Evolutionary conservation across 2,113 vertebrate species (phyloP).

Genomic region (Hystrix cristata): DNA sequence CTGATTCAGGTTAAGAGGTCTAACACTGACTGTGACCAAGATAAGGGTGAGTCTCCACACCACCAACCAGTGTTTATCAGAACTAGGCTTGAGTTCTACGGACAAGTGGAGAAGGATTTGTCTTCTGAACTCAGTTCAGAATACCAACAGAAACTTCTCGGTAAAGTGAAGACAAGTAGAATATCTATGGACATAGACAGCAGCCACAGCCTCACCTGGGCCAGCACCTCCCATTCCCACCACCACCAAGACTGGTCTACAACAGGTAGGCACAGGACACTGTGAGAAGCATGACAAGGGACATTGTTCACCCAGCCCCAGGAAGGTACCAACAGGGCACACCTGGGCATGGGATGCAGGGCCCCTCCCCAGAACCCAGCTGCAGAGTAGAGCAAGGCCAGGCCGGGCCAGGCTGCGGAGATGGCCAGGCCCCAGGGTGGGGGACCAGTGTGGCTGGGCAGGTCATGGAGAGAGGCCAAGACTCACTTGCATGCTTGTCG

Average conservation of each 20-base stretch:
- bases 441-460: background rate
- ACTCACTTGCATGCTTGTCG: conserved; percentile 99
- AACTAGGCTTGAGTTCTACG: background rate
- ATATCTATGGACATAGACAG: background rate
- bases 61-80: background rate
- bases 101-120: background rate
- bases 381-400: background rate
- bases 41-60: background rate
- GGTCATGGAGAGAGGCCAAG: conserved; percentile 68
- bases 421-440: too few species aligned
- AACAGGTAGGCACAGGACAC: background rate
- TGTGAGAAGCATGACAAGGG: background rate
- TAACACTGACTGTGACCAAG: background rate
- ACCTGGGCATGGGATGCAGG: background rate
- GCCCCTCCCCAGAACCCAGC: too few species aligned
- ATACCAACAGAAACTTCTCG: background rate
- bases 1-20: background rate
- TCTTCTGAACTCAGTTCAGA: background rate
- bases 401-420: background rate
- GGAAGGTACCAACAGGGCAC: background rate
- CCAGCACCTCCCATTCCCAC: too few species aligned
- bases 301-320: background rate
- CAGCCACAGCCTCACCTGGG: too few species aligned
- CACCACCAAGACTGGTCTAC: background rate
- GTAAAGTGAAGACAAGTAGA: background rate